Base-by-base conservation (phyloP, 2,797 vertebrate species). In the Rousettus madagascariensis region DNA sequence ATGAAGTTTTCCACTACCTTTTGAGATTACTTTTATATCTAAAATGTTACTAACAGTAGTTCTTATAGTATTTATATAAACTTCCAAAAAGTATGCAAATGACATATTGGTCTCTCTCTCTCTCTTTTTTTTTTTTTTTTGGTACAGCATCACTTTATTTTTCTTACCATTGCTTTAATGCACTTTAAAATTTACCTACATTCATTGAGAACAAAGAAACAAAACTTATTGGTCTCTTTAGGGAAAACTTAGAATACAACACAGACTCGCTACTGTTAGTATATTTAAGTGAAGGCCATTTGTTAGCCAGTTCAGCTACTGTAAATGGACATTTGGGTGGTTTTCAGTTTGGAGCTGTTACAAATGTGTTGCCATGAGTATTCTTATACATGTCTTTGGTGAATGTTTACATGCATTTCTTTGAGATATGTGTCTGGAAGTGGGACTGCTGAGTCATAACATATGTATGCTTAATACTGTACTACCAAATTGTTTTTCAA, bases 131-230 rank as follows among this genome's bases (percentile, higher is more conserved):
- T 15, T 13, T 49, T 26, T 57, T 57, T 57, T 57, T 57, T 57
- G 57, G 24, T 63, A 71, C 72, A 33, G 87, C 93, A 85, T 17
- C 11, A 86, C 89, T 96, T 59, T 53, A 22, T 3, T 43, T 49
- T 49, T 49, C 49, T 49, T 94, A 88, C 38, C 92, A 80, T 86
- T 55, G 61, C 41, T 97, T 97, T 96, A 94, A 95, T 80, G 65
- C 78, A 61, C 96, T 97, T 96, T 93, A 92, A 97, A 96, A 97
- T 97, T 74, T 95, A 63, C 94, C 97, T 92, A 98, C 94, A 94
- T 97, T 86, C 97, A 98, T 92, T 91, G 97, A 80, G 92, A 98
- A 97, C 97, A 97, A 97, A 98, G 86, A 97, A 98, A 98, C 97
- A 94, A 96, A 84, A 46, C 33, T 74, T 93, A 46, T 19, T 57